Evolutionary conservation across 1,140 invertebrate genomes (phyloP).

Genomic region (Zaprionus kolodkinae): DNA sequence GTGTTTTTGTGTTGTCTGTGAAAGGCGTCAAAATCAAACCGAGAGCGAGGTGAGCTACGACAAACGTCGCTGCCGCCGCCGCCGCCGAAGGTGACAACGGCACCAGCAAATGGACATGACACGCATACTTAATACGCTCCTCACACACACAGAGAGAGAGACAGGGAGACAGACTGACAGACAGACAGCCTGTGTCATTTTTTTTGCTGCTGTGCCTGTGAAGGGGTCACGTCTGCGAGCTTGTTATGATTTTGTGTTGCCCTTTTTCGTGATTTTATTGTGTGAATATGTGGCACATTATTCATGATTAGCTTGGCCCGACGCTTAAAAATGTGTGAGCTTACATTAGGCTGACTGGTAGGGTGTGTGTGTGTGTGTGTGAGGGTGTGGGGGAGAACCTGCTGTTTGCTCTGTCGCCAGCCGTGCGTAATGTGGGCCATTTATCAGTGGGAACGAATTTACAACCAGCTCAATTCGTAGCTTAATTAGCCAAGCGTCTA

Average conservation of each 20-base stretch:
- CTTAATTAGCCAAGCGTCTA: constrained; percentile 31
- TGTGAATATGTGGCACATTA: constrained; percentile 78
- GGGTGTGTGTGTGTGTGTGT: constrained; percentile 1
- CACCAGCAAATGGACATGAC: constrained; percentile 73
- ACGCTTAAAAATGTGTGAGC: constrained; percentile 51
- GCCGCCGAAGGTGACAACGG: constrained; percentile 69
- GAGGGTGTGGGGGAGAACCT: not conserved
- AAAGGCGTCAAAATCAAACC: constrained; percentile 35
- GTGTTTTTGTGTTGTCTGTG: constrained; percentile 36
- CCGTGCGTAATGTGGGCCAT: constrained; percentile 34
- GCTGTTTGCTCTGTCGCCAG: constrained; percentile 19
- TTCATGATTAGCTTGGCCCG: constrained; percentile 72
- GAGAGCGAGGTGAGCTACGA: constrained; percentile 56
- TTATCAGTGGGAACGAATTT: constrained; percentile 24
- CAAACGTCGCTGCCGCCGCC: constrained; percentile 58
- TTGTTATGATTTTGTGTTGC: constrained; percentile 75
- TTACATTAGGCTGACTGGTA: not conserved
- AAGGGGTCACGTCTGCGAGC: constrained; percentile 37
- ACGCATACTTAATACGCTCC: constrained; percentile 75
- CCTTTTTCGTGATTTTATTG: constrained; percentile 72
- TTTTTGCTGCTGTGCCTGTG: constrained; percentile 15
- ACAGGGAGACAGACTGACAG: not conserved
- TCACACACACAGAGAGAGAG: not conserved
- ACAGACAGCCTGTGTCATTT: not conserved
- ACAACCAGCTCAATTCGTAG: constrained; percentile 19